Evolutionary conservation across 2,797 vertebrate species (phyloP), one percentile per base, ranked within the genome.

Genomic region (Hydrolagus colliei): DNA sequence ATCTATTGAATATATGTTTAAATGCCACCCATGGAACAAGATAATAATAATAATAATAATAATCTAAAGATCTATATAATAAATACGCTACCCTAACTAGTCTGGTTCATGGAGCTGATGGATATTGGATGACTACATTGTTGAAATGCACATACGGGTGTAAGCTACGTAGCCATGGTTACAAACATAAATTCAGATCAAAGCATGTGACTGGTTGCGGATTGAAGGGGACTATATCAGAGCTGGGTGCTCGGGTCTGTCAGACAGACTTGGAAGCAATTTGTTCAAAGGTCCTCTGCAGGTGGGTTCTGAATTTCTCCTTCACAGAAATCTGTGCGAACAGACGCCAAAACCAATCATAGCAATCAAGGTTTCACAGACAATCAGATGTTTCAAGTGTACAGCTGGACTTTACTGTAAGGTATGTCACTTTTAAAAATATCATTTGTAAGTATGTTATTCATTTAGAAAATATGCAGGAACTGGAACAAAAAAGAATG

Each of bases 181-280:
- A 84, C 79, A 71, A 52, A 41, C 12, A 71, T 84, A 84, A 84
- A 84, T 84, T 84, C 65, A 84, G 79, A 71, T 84, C 65, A 84
- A 84, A 84, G 16, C 79, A 84, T 12, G 79, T 84, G 79, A 84
- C 79, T 71, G 12, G 79, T 84, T 63, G 65, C 65, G 71, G 79
- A 68, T 84, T 84, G 65, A 84, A 52, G 32, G 78, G 32, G 65
- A 84, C 79, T 71, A 82, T 82, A 82, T 82, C 63, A 82, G 65
- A 84, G 32, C 65, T 20, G 65, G 10, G 18, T 68, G 79, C 65
- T 32, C 68, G 41, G 16, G 41, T 52, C 41, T 52, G 41, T 52
- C 41, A 52, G 71, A 84, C 71, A 71, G 14, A 71, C 68, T 71
- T 1, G 14, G 20, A 20, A 71, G 20, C 68, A 6, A 71, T 2